Evolutionary conservation across 2,888 invertebrate species (phyloP), one percentile per base, ranked within the genome.

Genomic region (Tridacna gigas): DNA sequence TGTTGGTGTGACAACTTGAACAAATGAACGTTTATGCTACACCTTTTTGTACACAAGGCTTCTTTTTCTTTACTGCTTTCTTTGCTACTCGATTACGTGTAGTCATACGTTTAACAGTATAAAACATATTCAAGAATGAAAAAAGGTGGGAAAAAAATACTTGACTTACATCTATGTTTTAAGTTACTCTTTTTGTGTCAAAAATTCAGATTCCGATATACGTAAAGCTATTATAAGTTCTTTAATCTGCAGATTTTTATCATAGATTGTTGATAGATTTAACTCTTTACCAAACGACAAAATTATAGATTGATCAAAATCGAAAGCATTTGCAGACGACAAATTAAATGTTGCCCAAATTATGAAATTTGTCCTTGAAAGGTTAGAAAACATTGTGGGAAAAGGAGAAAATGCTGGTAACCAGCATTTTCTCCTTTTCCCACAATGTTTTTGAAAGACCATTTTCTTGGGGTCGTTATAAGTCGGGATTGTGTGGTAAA

Each of bases 11-110:
- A n/a, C n/a, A n/a, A n/a, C n/a, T 20, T 1, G n/a, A 9, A 60
- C 18, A 20, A 63, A 22, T 63, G 63, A 63, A 63, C 63, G 63
- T 63, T 63, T 25, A 63, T 22, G 25, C 63, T n/a, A 22, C n/a
- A 63, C 26, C n/a, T 60, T 60, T 4, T 63, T 63, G 63, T 22
- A 25, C 12, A 63, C 3, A n/a, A 25, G 15, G 63, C 63, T 63
- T 63, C n/a, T 22, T 22, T 0, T n/a, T 63, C 63, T 63, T 63
- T 63, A 13, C 63, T 63, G 63, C 63, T 63, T 63, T 63, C 5
- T 1, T 37, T 37, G 37, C 37, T 37, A 37, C 37, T 37, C 7
- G 37, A 37, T 37, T 37, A 7, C 37, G 37, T 37, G 37, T 4
- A 37, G 7, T 37, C 37, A 37, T 37, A 37, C 37, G 37, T 7